phyloP scores from a whole-genome alignment of 2,113 vertebrate species.

The Hippolais icterina region DNA sequence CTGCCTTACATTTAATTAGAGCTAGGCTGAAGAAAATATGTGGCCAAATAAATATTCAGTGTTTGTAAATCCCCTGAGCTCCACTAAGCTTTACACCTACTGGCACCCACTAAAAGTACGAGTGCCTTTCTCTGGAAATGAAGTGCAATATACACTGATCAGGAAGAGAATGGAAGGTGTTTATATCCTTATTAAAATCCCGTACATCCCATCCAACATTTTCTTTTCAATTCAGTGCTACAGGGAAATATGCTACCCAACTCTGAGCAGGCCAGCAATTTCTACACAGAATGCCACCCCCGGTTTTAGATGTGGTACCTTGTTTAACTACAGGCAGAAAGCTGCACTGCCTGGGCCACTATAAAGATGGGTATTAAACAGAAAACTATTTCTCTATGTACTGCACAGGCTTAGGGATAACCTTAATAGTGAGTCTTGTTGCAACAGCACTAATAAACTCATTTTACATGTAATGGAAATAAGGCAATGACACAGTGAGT shows the following conservation, averaged over 20 bases:
- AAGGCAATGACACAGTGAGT: background rate
- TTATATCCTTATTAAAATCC: background rate
- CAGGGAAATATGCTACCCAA: rapidly evolving
- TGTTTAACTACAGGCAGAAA: background rate
- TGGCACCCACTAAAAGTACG: background rate
- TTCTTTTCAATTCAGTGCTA: background rate
- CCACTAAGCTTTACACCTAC: background rate
- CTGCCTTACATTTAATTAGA: background rate
- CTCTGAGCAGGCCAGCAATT: background rate
- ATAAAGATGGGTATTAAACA: background rate
- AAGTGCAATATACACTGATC: background rate
- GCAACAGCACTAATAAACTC: background rate
- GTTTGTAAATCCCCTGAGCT: background rate
- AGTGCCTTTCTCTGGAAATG: background rate
- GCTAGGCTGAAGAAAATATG: background rate
- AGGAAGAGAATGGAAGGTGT: background rate
- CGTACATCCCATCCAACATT: rapidly evolving
- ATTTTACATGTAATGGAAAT: background rate
- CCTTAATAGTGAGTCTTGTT: background rate
- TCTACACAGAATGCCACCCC: background rate
- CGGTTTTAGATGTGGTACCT: background rate
- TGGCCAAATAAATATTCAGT: background rate
- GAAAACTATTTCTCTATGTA: background rate
- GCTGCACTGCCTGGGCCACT: background rate
- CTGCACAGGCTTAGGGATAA: background rate